Base-by-base conservation (phyloP, 1,140 invertebrate genomes). In the Octopus bimaculoides region DNA sequence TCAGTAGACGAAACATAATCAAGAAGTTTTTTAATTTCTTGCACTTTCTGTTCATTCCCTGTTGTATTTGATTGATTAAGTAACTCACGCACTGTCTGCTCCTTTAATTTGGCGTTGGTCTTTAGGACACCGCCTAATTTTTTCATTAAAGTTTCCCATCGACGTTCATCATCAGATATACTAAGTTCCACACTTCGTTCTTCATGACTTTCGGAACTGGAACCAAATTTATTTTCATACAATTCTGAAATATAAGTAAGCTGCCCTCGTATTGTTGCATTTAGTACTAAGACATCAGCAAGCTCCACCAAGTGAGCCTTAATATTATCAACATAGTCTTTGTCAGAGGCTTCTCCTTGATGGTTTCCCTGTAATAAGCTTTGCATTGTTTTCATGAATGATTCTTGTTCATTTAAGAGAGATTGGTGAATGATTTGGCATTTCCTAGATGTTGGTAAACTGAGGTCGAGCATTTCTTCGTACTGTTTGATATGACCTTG, bases 61-160 rank as follows among this genome's bases (percentile, higher is more conserved):
- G 17, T 20, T n/a, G 26, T 17, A 61, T 61, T 61, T 6, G 17
- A 71, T 20, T 71, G 66, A 14, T 71, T 41, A 14, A 75, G 12
- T 52, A 75, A 75, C 74, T 75, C 20, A 17, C 14, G 52, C 20
- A 52, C 5, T 52, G 52, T 14, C 5, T 52, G 74, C 14, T 52
- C 14, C 52, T 75, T 75, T 52, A 52, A 14, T 14, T 75, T 75
- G 20, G 87, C 86, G 77, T 88, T 86, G 56, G 81, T 82, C n/a
- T 82, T 41, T 14, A 87, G 75, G 10, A 81, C 82, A 74, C 83
- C 79, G 54, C 84, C 83, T n/a, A 88, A 81, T 41, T 74, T 80
- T 61, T 84, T 84, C 12, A 80, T 74, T 41, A 75, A 75, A 75
- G 14, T 75, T 41, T 75, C 74, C 74, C 26, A 75, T 75, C 52